Evolutionary conservation across 2,888 invertebrate species (phyloP).

Genomic region (Adelognathus sp.): DNA sequence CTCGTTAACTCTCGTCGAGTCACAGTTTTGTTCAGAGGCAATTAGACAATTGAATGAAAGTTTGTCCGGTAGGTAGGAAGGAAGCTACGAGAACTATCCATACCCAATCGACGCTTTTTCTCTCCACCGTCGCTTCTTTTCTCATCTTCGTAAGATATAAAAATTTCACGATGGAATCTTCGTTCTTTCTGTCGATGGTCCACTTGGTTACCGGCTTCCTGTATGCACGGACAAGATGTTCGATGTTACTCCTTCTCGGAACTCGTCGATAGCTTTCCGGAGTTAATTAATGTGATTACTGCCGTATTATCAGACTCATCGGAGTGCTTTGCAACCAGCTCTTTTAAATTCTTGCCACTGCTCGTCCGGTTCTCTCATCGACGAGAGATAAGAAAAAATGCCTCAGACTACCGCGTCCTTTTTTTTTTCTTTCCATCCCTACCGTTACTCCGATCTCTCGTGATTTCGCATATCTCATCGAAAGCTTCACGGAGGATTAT

Average conservation of each 20-base stretch:
- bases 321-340: background rate
- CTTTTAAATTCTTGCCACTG: background rate
- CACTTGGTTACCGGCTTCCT: background rate
- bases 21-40: background rate
- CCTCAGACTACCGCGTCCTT: conserved; percentile 1
- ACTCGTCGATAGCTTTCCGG: background rate
- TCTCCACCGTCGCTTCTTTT: background rate
- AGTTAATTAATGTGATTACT: conserved; percentile 26
- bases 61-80: background rate
- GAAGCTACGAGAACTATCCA: background rate
- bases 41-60: background rate
- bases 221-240: background rate
- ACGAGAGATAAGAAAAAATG: conserved; percentile 33
- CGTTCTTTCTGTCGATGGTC: background rate
- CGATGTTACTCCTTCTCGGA: background rate
- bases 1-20: background rate
- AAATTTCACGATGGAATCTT: background rate
- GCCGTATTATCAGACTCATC: conserved; percentile 10
- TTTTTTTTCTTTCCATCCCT: background rate
- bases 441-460: background rate
- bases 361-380: background rate
- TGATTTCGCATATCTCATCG: conserved; percentile 31
- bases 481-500: conserved; percentile 43
- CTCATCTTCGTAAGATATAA: background rate
- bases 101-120: background rate